Conservation (phyloP, 2,888 invertebrate species). For the Aquatica leii region DNA sequence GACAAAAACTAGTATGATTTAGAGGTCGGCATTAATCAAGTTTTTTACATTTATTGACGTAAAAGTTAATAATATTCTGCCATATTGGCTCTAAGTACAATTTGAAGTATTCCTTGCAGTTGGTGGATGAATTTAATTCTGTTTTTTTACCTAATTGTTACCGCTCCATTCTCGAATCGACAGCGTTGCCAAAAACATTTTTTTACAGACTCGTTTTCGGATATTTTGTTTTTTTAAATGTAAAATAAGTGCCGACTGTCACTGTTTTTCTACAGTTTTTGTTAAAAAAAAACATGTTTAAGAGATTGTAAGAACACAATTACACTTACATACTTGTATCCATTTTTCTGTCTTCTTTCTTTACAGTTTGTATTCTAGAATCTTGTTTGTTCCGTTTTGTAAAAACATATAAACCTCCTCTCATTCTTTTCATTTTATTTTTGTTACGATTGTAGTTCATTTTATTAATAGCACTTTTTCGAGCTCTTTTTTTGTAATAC, state of each 20-base stretch:
- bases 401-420: not conserved
- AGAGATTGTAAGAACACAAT: too few relatives aligned
- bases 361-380: not conserved
- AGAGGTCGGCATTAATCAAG: not conserved
- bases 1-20: not conserved
- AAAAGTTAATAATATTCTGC: not conserved
- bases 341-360: not conserved
- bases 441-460: not conserved
- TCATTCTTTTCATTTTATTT: not conserved
- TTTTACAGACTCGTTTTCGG: too few relatives aligned
- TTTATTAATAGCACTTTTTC: not conserved
- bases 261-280: too few relatives aligned
- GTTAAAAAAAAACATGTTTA: too few relatives aligned
- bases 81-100: not conserved
- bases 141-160: not conserved
- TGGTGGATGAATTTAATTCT: not conserved
- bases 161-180: not conserved
- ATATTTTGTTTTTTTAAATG: too few relatives aligned
- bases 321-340: not conserved
- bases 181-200: not conserved
- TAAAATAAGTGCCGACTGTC: too few relatives aligned
- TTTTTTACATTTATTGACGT: not conserved
- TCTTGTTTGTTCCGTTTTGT: not conserved
- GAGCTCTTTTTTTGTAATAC: not conserved
- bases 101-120: not conserved